Base-by-base conservation (phyloP, 2,797 vertebrate species). In the Mionectes olivaceus region DNA sequence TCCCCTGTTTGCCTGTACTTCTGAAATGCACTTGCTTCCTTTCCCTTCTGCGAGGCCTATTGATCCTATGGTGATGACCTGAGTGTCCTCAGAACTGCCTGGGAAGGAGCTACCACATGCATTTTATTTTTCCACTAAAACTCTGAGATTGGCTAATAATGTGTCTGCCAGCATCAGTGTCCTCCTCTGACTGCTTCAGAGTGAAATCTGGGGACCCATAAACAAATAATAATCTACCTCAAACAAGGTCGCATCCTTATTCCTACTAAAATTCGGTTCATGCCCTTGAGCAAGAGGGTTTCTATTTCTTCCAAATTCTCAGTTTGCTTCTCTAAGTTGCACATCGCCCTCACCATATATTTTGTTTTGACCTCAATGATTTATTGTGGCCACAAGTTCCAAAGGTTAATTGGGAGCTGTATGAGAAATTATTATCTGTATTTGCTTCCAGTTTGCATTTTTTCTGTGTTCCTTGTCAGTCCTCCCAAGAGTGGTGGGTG, bases 401-500 rank as follows among this genome's bases (percentile, higher is more conserved):
- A 79, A 65, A 95, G 90, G 88, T 90, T 91, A 94, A 94, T 69
- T 91, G 87, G 57, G 43, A 96, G 73, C 69, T 55, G 46, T 57
- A 57, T 69, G 53, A 86, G 84, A 85, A 94, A 89, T 56, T 60
- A 37, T 80, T 85, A 44, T 39, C 87, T 0, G 0, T 86, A 90
- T 93, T 86, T 92, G 68, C 87, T 86, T 91, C 59, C 61, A 50
- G 65, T 95, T 91, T 94, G 59, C 77, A 83, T 90, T 94, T 91
- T 69, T 81, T 44, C 75, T 41, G 9, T 74, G 37, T 69, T 93
- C 30, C 1, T 19, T 81, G 55, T 84, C 69, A 73, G 65, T 83
- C 43, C 46, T 80, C n/a, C 25, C 50, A 47, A 23, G 67, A 59
- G 24, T 10, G 13, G 35, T 32, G 35, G 78, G n/a, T 53, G 79